Base-by-base conservation (phyloP, 2,888 invertebrate species). In the Melipona beecheii region DNA sequence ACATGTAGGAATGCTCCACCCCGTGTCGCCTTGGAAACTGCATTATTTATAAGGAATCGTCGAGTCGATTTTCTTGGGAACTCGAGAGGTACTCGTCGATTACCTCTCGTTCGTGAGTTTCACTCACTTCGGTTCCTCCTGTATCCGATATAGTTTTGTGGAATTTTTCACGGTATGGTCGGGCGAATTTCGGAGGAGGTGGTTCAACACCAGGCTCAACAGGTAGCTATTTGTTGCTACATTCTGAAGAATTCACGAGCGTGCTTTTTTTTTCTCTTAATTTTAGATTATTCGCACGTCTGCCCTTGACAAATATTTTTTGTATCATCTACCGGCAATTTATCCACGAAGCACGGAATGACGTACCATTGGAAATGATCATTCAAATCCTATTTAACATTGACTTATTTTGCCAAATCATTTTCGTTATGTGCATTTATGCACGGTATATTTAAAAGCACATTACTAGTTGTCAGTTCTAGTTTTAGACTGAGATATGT, bases 31-130 rank as follows among this genome's bases (percentile, higher is more conserved):
- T 84, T 62, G 43, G 36, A 70, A 52, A 17, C 60, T 86, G 79
- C 84, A 87, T 87, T 78, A 87, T 87, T 86, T 83, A 84, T 86
- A 78, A 80, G 74, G 70, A 19, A 68, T 77, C 75, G 65, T 71
- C 49, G 70, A 71, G 58, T 75, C 68, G 82, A 58, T 82, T 78
- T 77, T 73, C 85, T 66, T 77, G 78, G 58, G 65, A 66, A 70
- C 74, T 27, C 56, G 62, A 19, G 62, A 19, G 17, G 27, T 36
- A 54, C 72, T 36, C 69, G 60, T 31, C 70, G 50, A 66, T 80
- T 65, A 69, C 17, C 62, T 19, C 52, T n/a, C 24, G 2, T 15
- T 58, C 64, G 49, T 50, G 2, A n/a, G n/a, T n/a, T 31, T 15
- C 0, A 21, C n/a, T 19, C 5, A n/a, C 5, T 31, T 58, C 4